Conservation (phyloP, 2,797 vertebrate species). For the Masticophis lateralis region DNA sequence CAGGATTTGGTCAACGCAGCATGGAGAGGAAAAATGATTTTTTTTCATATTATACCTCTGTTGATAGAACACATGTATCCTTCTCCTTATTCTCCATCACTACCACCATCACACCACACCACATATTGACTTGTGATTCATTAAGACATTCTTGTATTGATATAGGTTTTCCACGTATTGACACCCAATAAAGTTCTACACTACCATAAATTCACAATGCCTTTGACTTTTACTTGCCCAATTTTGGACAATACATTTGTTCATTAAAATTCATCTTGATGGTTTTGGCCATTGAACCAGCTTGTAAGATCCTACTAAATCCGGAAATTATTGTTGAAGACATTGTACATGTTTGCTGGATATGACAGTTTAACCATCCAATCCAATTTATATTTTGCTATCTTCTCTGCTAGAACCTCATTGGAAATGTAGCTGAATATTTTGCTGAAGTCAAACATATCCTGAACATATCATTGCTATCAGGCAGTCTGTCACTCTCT, state of each 20-base stretch:
- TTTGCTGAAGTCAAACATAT: neutral
- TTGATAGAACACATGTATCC: neutral
- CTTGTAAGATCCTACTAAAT: neutral
- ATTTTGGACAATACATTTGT: neutral
- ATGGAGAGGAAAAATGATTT: neutral
- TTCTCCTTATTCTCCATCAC: neutral
- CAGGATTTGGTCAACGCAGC: neutral
- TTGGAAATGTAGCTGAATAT: neutral
- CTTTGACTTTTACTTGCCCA: neutral
- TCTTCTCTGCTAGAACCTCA: neutral
- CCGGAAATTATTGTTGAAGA: neutral
- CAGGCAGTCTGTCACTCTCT: conserved; percentile 30
- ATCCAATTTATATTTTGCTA: neutral
- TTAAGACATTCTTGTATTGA: neutral
- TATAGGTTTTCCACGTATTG: neutral
- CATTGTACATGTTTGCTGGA: neutral
- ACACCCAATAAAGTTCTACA: neutral
- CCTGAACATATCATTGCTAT: conserved; percentile 21
- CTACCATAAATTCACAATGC: neutral
- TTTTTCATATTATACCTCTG: neutral
- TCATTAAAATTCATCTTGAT: neutral
- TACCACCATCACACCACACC: no score
- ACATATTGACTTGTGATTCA: neutral
- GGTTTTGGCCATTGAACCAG: neutral
- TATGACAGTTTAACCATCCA: neutral